Conservation (phyloP, 2,113 vertebrate species). For the Coptodon rendalli region DNA sequence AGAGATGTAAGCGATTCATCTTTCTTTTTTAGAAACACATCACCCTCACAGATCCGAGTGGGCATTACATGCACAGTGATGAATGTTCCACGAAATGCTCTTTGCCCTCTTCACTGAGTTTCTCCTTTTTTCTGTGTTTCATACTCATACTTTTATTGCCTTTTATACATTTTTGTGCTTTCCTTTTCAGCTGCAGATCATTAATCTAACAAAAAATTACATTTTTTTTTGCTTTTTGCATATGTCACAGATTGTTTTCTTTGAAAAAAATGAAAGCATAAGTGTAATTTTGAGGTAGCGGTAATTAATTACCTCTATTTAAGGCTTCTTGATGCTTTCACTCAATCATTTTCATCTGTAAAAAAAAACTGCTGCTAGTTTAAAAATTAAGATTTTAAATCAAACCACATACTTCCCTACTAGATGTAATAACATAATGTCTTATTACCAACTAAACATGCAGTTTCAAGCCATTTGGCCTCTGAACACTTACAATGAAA, state of each 20-base stretch:
- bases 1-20: slow-evolving; percentile 60
- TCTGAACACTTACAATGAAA: background rate
- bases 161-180: background rate
- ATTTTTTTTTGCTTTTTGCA: background rate
- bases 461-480: background rate
- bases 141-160: background rate
- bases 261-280: background rate
- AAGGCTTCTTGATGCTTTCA: background rate
- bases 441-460: background rate
- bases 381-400: background rate
- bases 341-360: background rate
- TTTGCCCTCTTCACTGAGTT: slow-evolving; percentile 8
- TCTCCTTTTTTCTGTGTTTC: background rate
- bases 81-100: slow-evolving; percentile 12
- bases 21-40: background rate
- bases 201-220: background rate
- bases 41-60: slow-evolving; percentile 9
- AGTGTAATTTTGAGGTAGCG: background rate
- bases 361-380: background rate
- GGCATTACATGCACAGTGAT: background rate
- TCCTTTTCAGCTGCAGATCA: background rate
- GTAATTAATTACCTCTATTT: background rate
- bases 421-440: background rate
- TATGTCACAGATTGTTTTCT: background rate
- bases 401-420: background rate